A percentile compares a stretch with the other conserved stretches of the same genome.
Conservation (phyloP, 2,797 vertebrate species). For the Caiman crocodilus region DNA sequence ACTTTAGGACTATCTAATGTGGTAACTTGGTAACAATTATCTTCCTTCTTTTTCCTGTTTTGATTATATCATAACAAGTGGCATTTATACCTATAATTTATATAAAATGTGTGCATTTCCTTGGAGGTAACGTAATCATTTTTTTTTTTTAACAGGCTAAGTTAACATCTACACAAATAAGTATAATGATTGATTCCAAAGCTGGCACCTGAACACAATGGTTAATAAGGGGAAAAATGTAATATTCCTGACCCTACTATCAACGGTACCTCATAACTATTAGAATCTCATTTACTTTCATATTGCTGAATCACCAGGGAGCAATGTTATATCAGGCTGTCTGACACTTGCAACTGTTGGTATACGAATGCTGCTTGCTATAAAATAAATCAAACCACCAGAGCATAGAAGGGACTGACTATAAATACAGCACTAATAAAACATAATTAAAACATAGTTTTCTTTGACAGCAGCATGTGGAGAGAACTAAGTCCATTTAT, state of each 20-base stretch:
- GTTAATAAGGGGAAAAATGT: background rate
- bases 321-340: background rate
- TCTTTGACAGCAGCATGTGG: constrained; percentile 29
- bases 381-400: constrained; percentile 30
- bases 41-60: background rate
- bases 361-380: background rate
- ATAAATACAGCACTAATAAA: constrained; percentile 28
- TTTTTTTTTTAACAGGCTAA: accelerated
- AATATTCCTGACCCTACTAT: background rate
- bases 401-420: background rate
- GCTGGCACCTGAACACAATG: background rate
- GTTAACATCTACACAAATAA: background rate
- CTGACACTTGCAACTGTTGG: constrained; percentile 14
- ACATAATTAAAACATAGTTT: constrained; percentile 15
- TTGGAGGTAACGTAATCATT: background rate
- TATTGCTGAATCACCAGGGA: background rate
- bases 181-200: background rate
- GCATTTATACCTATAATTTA: background rate
- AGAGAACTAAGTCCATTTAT: constrained; percentile 58
- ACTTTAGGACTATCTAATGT: background rate
- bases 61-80: background rate
- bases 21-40: background rate
- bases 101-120: background rate
- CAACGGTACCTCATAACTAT: background rate
- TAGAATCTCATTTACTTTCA: constrained; percentile 2